Evolutionary conservation across 2,113 vertebrate genomes (phyloP).

Genomic region (Petroica traversi): DNA sequence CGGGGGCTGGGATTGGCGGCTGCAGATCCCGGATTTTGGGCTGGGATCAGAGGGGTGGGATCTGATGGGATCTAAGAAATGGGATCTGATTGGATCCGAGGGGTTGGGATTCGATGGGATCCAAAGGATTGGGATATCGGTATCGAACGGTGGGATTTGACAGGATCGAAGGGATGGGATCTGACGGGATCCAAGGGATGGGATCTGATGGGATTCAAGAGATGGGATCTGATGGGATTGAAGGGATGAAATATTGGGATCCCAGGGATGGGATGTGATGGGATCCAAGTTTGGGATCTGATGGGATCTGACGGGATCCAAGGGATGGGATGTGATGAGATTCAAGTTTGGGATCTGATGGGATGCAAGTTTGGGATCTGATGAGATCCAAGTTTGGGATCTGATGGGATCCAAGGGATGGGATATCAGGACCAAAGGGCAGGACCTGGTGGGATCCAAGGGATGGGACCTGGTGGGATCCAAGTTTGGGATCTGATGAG

Average conservation of each 20-base stretch:
- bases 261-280: background rate
- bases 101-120: background rate
- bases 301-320: background rate
- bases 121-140: too few species aligned
- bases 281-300: background rate
- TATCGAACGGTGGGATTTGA: accelerated
- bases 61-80: background rate
- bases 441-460: background rate
- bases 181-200: too few species aligned
- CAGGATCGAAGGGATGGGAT: background rate
- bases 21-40: background rate
- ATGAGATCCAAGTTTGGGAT: background rate
- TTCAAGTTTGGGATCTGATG: too few species aligned
- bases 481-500: background rate
- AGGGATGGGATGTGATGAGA: background rate
- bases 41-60: background rate
- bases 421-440: accelerated
- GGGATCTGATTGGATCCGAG: background rate
- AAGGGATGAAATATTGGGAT: background rate
- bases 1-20: background rate
- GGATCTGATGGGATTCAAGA: background rate
- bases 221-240: too few species aligned
- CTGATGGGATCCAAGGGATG: background rate
- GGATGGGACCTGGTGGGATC: background rate
- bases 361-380: background rate